phyloP scores from a whole-genome alignment of 2,888 invertebrate species.

The Kuschelorhynchus macadamiae region DNA sequence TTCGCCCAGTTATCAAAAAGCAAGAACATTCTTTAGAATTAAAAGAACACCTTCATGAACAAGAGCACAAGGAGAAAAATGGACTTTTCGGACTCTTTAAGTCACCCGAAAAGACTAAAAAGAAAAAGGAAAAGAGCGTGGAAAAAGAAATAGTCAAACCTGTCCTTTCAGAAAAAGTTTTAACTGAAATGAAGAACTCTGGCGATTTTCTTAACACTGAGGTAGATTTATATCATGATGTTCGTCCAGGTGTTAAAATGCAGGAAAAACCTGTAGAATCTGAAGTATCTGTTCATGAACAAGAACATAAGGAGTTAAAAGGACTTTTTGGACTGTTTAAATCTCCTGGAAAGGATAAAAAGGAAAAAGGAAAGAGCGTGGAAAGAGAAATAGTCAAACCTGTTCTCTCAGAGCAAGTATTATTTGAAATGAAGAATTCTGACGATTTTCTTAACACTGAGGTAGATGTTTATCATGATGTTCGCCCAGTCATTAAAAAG shows the following conservation, averaged over 20 bases:
- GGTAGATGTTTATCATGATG: constrained; percentile 61
- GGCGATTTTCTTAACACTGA: constrained; percentile 44
- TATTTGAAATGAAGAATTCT: constrained; percentile 48
- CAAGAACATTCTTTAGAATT: no score
- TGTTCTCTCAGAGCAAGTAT: constrained; percentile 41
- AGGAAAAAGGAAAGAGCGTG: constrained; percentile 12
- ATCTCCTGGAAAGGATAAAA: constrained; percentile 12
- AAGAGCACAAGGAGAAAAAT: constrained; percentile 36
- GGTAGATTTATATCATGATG: constrained; percentile 46
- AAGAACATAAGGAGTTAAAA: constrained; percentile 42
- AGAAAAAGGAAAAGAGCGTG: constrained; percentile 17
- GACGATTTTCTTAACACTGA: constrained; percentile 56
- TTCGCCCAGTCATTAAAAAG: constrained; percentile 43
- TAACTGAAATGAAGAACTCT: constrained; percentile 32
- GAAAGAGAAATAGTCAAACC: constrained; percentile 23
- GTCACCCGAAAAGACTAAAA: constrained; percentile 38
- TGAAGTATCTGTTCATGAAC: constrained; percentile 24
- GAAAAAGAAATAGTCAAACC: constrained; percentile 20
- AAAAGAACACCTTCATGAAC: no score
- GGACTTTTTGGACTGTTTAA: constrained; percentile 51
- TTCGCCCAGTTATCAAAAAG: constrained; percentile 27
- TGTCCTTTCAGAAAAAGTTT: constrained; percentile 13
- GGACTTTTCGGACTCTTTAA: constrained; percentile 54
- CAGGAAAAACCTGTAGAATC: constrained; percentile 5
- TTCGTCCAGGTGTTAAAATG: constrained; percentile 20